Evolutionary conservation across 2,888 invertebrate species (phyloP).

Genomic region (Zelleria hepariella): DNA sequence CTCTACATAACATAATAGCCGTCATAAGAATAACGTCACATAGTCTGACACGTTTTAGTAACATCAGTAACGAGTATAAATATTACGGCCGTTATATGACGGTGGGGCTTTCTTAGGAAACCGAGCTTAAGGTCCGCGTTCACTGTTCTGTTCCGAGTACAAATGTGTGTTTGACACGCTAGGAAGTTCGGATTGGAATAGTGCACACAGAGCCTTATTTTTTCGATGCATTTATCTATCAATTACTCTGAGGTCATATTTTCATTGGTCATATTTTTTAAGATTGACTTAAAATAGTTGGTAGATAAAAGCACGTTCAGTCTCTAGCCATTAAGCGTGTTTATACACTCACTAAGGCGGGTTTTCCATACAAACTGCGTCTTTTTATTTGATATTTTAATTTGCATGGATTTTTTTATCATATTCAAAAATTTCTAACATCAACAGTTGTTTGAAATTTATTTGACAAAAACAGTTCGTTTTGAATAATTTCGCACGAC

Average conservation of each 20-base stretch:
- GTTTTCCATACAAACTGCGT: constrained; percentile 21
- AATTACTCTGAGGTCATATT: not conserved
- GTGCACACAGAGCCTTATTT: not conserved
- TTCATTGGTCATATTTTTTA: not conserved
- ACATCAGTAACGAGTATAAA: too few relatives aligned
- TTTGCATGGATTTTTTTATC: not conserved
- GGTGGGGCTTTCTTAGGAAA: too few relatives aligned
- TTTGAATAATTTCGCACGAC: not conserved
- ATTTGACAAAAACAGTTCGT: not conserved
- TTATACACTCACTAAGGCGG: constrained; percentile 6
- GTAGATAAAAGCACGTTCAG: not conserved
- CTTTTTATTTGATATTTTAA: constrained; percentile 14
- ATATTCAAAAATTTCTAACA: not conserved
- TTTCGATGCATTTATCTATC: not conserved
- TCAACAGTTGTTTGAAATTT: not conserved
- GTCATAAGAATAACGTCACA: too few relatives aligned
- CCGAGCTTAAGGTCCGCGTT: not conserved
- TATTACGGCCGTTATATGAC: too few relatives aligned
- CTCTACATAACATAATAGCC: too few relatives aligned
- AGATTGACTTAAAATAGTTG: not conserved
- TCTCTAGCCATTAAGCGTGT: constrained; percentile 45
- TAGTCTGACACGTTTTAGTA: too few relatives aligned
- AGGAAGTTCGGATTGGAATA: not conserved
- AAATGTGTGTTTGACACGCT: not conserved
- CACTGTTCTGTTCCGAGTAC: not conserved